These are phyloP conservation scores for Acheta domesticus DNA, from an alignment of 2,888 invertebrate species.

Conservation along the genomic window DNA sequence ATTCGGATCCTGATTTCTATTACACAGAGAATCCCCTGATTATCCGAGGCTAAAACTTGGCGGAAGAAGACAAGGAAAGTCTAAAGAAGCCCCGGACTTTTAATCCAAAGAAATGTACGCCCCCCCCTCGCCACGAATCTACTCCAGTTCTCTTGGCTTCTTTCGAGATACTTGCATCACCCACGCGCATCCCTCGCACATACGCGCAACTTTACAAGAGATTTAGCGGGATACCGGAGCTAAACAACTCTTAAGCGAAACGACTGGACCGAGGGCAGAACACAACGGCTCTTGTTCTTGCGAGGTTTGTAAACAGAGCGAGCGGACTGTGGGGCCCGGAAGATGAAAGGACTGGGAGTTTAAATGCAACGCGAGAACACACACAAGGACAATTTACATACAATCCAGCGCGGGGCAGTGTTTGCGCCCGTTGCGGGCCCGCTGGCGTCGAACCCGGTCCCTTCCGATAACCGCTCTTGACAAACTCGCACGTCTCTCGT, in stretches of 20 bases:
- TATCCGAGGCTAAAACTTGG: background rate
- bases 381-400: background rate
- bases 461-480: no score
- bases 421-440: background rate
- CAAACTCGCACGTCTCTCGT: no score
- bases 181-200: no score
- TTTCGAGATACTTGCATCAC: no score
- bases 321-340: background rate
- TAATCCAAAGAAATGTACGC: constrained; percentile 6
- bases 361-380: background rate
- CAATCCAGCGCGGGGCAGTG: background rate
- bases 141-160: no score
- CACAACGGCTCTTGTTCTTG: no score
- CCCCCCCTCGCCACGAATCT: background rate
- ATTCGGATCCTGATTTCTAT: background rate
- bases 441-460: no score
- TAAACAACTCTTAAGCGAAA: no score
- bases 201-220: no score
- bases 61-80: background rate
- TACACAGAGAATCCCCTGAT: background rate
- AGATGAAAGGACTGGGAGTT: constrained; percentile 1
- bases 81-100: background rate
- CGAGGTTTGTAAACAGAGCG: no score
- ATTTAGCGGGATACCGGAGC: no score
- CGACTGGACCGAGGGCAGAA: no score